Conservation (phyloP, 2,113 vertebrate species). For the Panurus biarmicus region DNA sequence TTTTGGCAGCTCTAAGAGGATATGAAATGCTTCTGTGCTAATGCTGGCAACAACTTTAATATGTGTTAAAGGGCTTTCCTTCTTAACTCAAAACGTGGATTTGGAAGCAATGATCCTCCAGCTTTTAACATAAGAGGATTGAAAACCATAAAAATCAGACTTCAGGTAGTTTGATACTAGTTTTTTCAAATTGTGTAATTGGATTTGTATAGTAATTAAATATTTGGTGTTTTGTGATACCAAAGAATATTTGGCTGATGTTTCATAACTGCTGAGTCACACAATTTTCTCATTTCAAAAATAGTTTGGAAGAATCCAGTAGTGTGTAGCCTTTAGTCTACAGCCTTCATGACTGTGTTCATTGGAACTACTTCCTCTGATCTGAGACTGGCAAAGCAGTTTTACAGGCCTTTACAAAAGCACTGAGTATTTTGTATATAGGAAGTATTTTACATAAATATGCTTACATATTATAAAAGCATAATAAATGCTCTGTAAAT, state of each 20-base stretch:
- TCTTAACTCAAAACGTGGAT: slow-evolving; percentile 37
- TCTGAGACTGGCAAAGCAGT: neutral
- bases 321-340: neutral
- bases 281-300: neutral
- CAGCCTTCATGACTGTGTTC: neutral
- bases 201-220: slow-evolving; percentile 5
- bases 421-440: neutral
- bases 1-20: slow-evolving; percentile 56
- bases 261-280: slow-evolving; percentile 2
- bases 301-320: neutral
- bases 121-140: slow-evolving; percentile 31
- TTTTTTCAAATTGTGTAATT: slow-evolving; percentile 3
- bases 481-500: neutral
- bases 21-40: slow-evolving; percentile 50
- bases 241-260: neutral
- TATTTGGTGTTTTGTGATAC: neutral
- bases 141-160: slow-evolving; percentile 24
- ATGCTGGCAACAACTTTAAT: slow-evolving; percentile 47
- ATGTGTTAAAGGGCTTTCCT: slow-evolving; percentile 53
- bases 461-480: neutral
- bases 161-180: slow-evolving; percentile 19
- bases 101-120: slow-evolving; percentile 43
- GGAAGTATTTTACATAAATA: neutral
- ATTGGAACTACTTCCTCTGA: neutral
- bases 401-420: neutral